Evolutionary conservation across 2,797 vertebrate genomes (phyloP), one percentile per base, ranked within the genome.

Genomic region (Chaenodraco wilsoni): DNA sequence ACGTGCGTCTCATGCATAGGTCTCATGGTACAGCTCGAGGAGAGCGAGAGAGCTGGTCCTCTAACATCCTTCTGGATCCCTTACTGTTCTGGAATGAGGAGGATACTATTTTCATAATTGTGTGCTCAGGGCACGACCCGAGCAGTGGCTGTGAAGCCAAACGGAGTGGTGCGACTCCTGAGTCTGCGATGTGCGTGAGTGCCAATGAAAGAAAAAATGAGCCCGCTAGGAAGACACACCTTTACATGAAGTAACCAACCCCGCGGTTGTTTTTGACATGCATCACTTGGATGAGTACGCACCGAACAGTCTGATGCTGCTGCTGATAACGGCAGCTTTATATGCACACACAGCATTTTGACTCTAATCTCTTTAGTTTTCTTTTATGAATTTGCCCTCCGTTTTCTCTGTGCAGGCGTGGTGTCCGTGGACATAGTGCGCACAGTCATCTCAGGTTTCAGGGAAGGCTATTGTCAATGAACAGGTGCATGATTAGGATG

Each of bases 141-240:
- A 15, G 12, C 65, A 9, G 49, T 6, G 51, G 2, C 44, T 9
- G 50, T 17, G 40, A 21, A 66, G n/a, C 19, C 60, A 4, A 9
- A 3, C 50, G 58, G 48, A 21, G 31, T 4, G 13, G 65, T 15
- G 75, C 64, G 48, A 60, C 49, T 73, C 59, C 16, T 65, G 57
- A 65, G 23, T 62, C 45, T 12, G n/a, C 23, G n/a, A 46, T 13
- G 17, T 50, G 63, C 40, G n/a, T 67, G 48, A 68, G 62, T 44
- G 51, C 33, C 21, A 52, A 19, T 76, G 44, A 33, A 41, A 33
- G 16, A 55, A 15, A 62, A 55, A 51, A 44, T 0, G 52, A 62
- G 41, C 27, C 62, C 33, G 11, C 45, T 13, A 51, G 54, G 65
- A 37, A 75, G 87, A 88, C 91, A 90, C 91, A 89, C 90, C 91